Evolutionary conservation across 2,888 invertebrate species (phyloP).

Genomic region (Labia minor): DNA sequence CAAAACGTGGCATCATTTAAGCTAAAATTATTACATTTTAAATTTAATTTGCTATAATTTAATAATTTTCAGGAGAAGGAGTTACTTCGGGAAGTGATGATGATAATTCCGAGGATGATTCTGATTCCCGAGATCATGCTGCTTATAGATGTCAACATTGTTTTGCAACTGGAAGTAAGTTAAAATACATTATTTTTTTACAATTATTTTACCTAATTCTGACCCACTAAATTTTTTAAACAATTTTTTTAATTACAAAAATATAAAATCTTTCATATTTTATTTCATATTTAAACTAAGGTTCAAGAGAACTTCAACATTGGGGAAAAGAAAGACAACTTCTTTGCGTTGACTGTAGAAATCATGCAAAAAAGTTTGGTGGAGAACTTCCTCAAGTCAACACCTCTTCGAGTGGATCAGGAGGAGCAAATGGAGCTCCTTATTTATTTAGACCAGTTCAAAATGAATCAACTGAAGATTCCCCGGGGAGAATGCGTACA

Average conservation of each 20-base stretch:
- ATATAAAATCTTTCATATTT: slow-evolving; percentile 13
- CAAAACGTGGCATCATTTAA: no score
- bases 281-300: slow-evolving; percentile 33
- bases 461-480: slow-evolving; percentile 32
- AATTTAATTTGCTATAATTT: no score
- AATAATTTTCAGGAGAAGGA: slow-evolving; percentile 44
- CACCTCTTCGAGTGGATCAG: slow-evolving; percentile 23
- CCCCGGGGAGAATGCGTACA: slow-evolving; percentile 78
- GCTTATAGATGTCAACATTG: slow-evolving; percentile 62
- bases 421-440: slow-evolving; percentile 31
- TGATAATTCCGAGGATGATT: slow-evolving; percentile 90
- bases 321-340: slow-evolving; percentile 59
- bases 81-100: slow-evolving; percentile 47
- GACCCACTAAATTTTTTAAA: not conserved
- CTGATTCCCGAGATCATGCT: slow-evolving; percentile 76
- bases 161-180: slow-evolving; percentile 52
- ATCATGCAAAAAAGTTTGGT: slow-evolving; percentile 62
- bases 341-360: slow-evolving; percentile 63
- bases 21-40: no score
- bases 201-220: not conserved
- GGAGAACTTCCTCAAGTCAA: slow-evolving; percentile 51
- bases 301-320: slow-evolving; percentile 60
- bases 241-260: not conserved
- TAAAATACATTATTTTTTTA: slow-evolving; percentile 16
- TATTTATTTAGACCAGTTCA: slow-evolving; percentile 45